Percentiles rank a stretch among this genome's conserved stretches.
These are phyloP conservation scores for Heteromormyrus szaboi DNA, from an alignment of 2,797 vertebrate species.

Conservation along the genomic window DNA sequence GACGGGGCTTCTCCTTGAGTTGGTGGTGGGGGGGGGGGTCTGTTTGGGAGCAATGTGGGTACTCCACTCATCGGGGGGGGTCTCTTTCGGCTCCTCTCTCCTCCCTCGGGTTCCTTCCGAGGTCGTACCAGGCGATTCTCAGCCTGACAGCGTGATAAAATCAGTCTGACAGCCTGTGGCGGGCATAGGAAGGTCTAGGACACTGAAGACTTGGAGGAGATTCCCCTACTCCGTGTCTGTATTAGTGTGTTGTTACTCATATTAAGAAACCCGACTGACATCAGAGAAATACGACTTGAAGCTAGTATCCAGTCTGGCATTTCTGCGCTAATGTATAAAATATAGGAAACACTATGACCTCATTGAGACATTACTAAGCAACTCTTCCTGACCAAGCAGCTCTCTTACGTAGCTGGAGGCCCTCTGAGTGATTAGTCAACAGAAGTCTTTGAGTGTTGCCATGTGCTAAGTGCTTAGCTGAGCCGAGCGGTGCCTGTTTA, in stretches of 20 bases:
- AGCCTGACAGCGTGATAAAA: background rate
- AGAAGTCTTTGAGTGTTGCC: background rate
- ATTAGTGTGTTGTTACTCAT: background rate
- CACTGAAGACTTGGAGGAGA: background rate
- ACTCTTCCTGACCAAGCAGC: background rate
- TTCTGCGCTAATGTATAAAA: background rate
- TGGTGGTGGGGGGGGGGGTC: background rate
- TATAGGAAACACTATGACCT: background rate
- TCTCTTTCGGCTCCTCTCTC: background rate
- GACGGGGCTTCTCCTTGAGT: background rate
- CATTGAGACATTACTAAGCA: background rate
- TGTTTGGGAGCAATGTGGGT: background rate
- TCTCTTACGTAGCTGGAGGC: background rate
- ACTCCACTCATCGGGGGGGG: slow-evolving; percentile 14
- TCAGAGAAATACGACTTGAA: background rate
- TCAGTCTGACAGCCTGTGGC: background rate
- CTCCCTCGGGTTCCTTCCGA: background rate
- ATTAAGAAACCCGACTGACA: background rate
- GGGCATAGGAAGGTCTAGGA: background rate
- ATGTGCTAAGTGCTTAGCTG: background rate
- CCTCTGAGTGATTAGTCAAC: background rate
- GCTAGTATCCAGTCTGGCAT: background rate
- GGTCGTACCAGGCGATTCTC: background rate
- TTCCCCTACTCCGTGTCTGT: background rate
- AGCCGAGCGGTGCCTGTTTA: background rate